Conservation (phyloP, 2,888 invertebrate genomes). For the Scaptomyza tumidula region DNA sequence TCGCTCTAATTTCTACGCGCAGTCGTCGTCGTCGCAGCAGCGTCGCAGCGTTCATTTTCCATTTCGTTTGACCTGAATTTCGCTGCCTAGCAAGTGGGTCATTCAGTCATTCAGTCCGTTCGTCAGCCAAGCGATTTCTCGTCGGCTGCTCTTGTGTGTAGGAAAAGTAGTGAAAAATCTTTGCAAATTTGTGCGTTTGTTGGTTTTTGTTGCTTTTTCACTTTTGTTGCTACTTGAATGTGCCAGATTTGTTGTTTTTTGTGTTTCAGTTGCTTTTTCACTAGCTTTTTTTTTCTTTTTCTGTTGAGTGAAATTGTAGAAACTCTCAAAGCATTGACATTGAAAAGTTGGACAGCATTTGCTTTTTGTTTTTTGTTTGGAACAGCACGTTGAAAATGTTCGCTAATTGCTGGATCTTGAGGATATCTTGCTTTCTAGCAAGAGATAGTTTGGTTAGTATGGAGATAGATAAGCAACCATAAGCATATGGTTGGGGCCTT, state of each 20-base stretch:
- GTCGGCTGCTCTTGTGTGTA: conserved; percentile 41
- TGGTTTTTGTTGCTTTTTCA: conserved; percentile 37
- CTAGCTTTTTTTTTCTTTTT: conserved; percentile 1
- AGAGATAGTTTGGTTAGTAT: too few relatives aligned
- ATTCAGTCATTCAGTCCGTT: conserved; percentile 21
- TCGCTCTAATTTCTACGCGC: conserved; percentile 81
- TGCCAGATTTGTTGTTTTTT: conserved; percentile 50
- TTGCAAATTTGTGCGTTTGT: conserved; percentile 37
- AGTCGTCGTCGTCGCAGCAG: too few relatives aligned
- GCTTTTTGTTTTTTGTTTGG: background rate
- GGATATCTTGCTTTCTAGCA: background rate
- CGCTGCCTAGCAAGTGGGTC: conserved; percentile 74
- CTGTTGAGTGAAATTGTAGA: conserved; percentile 68
- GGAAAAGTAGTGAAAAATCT: conserved; percentile 73
- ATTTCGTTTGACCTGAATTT: conserved; percentile 84
- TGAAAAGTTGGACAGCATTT: conserved; percentile 69
- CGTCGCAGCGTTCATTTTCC: conserved; percentile 75
- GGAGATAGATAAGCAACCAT: too few relatives aligned
- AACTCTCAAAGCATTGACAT: conserved; percentile 67
- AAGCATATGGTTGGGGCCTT: too few relatives aligned
- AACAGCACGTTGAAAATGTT: background rate
- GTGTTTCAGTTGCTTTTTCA: background rate
- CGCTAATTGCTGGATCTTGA: conserved; percentile 5
- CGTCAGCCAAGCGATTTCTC: conserved; percentile 54
- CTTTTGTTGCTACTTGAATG: conserved; percentile 44